Evolutionary conservation across 2,888 invertebrate species (phyloP), one percentile per base, ranked within the genome.

Genomic region (Unio pictorum): DNA sequence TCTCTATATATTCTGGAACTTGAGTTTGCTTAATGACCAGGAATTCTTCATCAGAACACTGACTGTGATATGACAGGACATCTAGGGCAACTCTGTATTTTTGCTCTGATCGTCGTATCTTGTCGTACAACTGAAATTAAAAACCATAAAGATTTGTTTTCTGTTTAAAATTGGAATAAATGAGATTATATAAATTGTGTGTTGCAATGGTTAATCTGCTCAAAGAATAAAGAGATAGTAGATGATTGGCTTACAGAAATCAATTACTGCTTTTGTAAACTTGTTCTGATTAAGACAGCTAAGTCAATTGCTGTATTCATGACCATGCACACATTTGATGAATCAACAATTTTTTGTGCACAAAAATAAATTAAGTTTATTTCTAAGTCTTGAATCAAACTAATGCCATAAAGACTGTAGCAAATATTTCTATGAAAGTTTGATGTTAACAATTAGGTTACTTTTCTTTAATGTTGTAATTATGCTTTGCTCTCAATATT

Each of bases 61-160:
- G 94, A 83, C 94, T 95, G 88, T 96, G 95, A 85, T 95, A 95
- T 77, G 95, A 94, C 6, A 96, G 89, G 0, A 96, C 95, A 89
- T 96, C 95, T 61, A 96, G 89, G 0, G 95, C 95, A 3, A 96
- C 91, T 72, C 90, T 90, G 89, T 95, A 95, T 87, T 95, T 95
- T 87, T 95, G 95, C 84, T 96, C 95, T 0, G 95, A 95, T 66
- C 94, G 92, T 74, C 93, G 92, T 26, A 96, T 95, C 88, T 94
- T 94, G 83, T 95, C 95, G 86, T 95, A 95, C 0, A 96, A 91
- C 88, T 91, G 75, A 17, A 83, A 70, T 63, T 45, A 66, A 26
- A 62, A 17, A 3, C 26, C n/a, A 62, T n/a, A 4, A 30, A 6
- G 20, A 28, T 28, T 17, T 15, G 17, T 23, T 15, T 11, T 2